Evolutionary conservation across 35 echinoderm and acorn worm species (phyloP).

Genomic region (Chiridota heheva): DNA sequence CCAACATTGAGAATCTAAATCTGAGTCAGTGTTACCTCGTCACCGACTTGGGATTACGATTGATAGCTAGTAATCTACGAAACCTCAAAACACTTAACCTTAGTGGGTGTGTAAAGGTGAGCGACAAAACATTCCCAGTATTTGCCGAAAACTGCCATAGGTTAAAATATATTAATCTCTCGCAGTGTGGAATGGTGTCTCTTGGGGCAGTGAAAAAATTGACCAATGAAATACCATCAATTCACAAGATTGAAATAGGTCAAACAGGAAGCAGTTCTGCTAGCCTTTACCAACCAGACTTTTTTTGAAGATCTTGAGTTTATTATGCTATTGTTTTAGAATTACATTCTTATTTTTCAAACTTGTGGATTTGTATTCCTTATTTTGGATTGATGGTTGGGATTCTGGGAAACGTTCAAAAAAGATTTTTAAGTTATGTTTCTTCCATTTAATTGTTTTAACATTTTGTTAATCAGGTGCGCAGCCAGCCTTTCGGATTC

Average conservation of each 20-base stretch:
- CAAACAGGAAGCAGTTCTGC: constrained; percentile 37
- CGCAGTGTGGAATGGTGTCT: constrained; percentile 57
- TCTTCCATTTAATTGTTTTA: too few species aligned
- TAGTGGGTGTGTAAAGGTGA: constrained; percentile 57
- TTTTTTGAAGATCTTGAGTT: constrained; percentile 10
- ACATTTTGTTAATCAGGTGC: too few species aligned
- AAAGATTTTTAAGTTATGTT: too few species aligned
- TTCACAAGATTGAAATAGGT: constrained; percentile 54
- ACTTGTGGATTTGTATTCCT: too few species aligned
- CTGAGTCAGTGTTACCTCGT: constrained; percentile 76
- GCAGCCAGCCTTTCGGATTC: too few species aligned
- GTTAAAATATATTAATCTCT: constrained; percentile 72
- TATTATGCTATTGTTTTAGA: too few species aligned
- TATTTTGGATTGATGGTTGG: too few species aligned
- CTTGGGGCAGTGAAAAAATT: constrained; percentile 54
- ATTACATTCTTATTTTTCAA: too few species aligned
- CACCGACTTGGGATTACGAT: constrained; percentile 42
- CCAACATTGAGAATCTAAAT: constrained; percentile 44
- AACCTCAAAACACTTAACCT: constrained; percentile 50
- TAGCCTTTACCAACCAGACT: constrained; percentile 22
- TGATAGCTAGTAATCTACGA: neutral
- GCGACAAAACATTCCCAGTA: constrained; percentile 40
- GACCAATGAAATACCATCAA: constrained; percentile 26
- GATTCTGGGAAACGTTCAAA: too few species aligned
- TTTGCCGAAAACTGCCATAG: constrained; percentile 34